A percentile compares a stretch with the other conserved stretches of the same genome.
phyloP scores from a whole-genome alignment of 1,140 invertebrate species.

The Trypoxylus dichotomus region DNA sequence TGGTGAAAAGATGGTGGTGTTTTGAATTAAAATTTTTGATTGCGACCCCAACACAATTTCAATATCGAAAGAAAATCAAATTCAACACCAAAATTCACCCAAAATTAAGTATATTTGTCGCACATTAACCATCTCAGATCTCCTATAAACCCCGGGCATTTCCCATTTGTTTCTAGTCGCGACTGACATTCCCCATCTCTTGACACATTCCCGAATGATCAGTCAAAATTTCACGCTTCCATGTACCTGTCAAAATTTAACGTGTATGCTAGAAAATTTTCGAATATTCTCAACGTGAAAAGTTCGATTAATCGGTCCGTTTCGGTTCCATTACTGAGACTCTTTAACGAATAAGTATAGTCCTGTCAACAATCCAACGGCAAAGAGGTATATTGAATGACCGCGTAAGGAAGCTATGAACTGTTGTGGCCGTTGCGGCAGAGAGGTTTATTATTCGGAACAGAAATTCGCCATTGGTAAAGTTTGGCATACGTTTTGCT shows the following conservation, averaged over 20 bases:
- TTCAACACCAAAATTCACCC: too few relatives aligned
- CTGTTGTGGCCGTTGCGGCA: conserved; percentile 52
- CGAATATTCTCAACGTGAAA: not conserved
- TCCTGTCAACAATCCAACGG: not conserved
- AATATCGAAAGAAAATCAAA: too few relatives aligned
- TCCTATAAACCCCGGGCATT: too few relatives aligned
- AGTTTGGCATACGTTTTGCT: conserved; percentile 56
- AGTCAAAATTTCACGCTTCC: not conserved
- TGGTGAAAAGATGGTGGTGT: too few relatives aligned
- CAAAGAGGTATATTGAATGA: not conserved
- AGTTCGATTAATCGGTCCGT: not conserved
- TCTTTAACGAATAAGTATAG: too few relatives aligned
- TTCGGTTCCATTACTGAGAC: conserved; percentile 12
- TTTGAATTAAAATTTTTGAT: too few relatives aligned
- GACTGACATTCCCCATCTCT: too few relatives aligned
- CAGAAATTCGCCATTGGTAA: conserved; percentile 53
- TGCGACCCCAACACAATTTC: too few relatives aligned
- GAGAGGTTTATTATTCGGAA: conserved; percentile 54
- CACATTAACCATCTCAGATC: too few relatives aligned
- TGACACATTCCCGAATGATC: not conserved
- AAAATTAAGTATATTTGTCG: too few relatives aligned
- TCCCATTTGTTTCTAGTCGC: too few relatives aligned
- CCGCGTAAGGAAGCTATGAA: not conserved
- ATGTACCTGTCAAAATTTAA: conserved; percentile 23
- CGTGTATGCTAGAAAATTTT: conserved; percentile 8